Evolutionary conservation across 2,797 vertebrate species (phyloP).

Genomic region (Dryobates pubescens): DNA sequence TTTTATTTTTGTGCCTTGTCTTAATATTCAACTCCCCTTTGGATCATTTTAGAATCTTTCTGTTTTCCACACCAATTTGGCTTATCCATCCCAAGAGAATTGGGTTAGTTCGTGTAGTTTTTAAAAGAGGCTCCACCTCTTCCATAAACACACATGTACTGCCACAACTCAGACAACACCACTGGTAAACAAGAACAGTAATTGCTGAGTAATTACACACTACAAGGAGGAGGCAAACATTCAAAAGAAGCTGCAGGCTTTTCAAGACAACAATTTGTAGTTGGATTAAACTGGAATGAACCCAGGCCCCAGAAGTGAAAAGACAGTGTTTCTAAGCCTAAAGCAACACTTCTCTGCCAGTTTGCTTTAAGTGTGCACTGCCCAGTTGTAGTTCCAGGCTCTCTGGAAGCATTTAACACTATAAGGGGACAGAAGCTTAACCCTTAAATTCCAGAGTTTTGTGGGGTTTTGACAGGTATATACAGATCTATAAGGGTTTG

Average conservation of each 20-base stretch:
- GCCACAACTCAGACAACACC: not conserved
- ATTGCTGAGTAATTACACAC: constrained; percentile 18
- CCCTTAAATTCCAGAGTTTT: not conserved
- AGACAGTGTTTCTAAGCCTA: constrained; percentile 41
- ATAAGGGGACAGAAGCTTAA: constrained; percentile 15
- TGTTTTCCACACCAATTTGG: constrained; percentile 48
- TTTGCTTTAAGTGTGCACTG: constrained; percentile 24
- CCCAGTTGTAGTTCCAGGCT: constrained; percentile 39
- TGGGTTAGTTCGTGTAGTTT: constrained; percentile 18
- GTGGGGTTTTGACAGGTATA: not conserved
- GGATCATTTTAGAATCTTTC: constrained; percentile 10
- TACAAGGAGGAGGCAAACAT: not conserved
- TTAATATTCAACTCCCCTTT: not conserved
- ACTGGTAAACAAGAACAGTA: constrained; percentile 40
- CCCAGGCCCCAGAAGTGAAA: constrained; percentile 54
- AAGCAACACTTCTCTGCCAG: constrained; percentile 67
- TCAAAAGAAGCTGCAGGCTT: constrained; percentile 35
- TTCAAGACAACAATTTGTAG: constrained; percentile 67
- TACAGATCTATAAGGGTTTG: not conserved
- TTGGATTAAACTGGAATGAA: constrained; percentile 65
- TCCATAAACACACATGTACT: constrained; percentile 16
- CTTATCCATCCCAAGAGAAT: constrained; percentile 36
- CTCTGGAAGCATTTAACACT: constrained; percentile 46
- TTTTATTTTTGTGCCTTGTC: constrained; percentile 38
- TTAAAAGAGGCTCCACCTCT: not conserved